Base-by-base conservation (phyloP, 2,797 vertebrate genomes). In the Limnodromus scolopaceus region DNA sequence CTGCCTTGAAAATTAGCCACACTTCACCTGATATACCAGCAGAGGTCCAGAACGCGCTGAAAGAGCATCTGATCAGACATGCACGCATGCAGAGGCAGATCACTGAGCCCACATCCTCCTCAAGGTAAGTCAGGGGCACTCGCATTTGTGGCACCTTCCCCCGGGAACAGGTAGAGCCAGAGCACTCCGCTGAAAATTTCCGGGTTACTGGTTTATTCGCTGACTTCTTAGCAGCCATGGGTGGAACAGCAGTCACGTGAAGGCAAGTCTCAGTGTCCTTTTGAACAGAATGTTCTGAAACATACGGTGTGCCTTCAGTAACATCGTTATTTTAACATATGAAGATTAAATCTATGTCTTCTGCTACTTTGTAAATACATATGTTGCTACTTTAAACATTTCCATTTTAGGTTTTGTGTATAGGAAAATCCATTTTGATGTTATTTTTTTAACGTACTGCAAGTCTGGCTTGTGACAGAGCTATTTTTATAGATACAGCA, bases 1-100 rank as follows among this genome's bases (percentile, higher is more conserved):
- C 99, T 3, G 99, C 99, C 7, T 99, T 99, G 99, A 99, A 99
- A 98, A 99, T 99, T 97, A 99, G 99, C 97, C 99, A 99, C 98
- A 99, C 99, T 16, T 99, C 99, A 9, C 99, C 99, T 4, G 99
- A 99, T 95, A 99, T 99, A 91, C 99, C 99, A 11, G 99, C 99
- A 2, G 99, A 99, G 98, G 99, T 99, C 82, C 99, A 99, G 93
- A 99, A 98, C 0, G 99, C 99, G 4, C 97, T 99, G 94, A 99
- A 98, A 84, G 99, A 99, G 79, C 99, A 98, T 95, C 98, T 99
- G 68, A 99, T 98, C 97, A 98, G 98, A 95, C 99, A 99, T 70
- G 98, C 99, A 17, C 99, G 99, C 57, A 99, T 99, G 97, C 99
- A 99, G 97, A 98, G 99, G 88, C 99, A 99, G 97, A 99, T 99